These are phyloP conservation scores for Meiosimyza platycephala DNA, from an alignment of 2,888 invertebrate species.

Conservation along the genomic window DNA sequence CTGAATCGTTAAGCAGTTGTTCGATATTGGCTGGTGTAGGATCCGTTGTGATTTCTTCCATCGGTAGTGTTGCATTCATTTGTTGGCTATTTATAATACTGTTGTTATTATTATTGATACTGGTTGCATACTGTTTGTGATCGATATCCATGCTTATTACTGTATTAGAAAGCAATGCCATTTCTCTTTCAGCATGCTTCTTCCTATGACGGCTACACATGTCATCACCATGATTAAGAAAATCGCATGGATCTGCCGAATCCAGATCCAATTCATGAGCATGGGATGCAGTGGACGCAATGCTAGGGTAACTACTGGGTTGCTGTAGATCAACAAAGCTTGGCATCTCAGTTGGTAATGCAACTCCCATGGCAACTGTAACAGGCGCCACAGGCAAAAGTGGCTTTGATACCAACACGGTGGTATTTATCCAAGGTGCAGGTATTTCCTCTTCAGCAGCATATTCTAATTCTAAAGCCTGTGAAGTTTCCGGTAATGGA, in stretches of 20 bases:
- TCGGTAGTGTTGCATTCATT: slow-evolving; percentile 26
- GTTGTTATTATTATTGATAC: slow-evolving; percentile 24
- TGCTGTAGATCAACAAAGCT: slow-evolving; percentile 65
- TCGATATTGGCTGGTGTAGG: slow-evolving; percentile 55
- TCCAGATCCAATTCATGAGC: slow-evolving; percentile 6
- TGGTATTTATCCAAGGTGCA: slow-evolving; percentile 81
- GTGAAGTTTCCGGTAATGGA: slow-evolving; percentile 65
- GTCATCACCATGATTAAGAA: slow-evolving; percentile 22
- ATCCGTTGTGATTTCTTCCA: not conserved
- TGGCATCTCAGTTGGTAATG: slow-evolving; percentile 64
- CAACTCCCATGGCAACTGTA: slow-evolving; percentile 66
- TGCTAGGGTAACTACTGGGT: slow-evolving; percentile 48
- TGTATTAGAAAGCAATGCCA: not conserved
- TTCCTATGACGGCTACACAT: not conserved
- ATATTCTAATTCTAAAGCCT: slow-evolving; percentile 78
- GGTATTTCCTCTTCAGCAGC: slow-evolving; percentile 82
- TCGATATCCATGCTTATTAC: slow-evolving; percentile 40
- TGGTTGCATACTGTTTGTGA: slow-evolving; percentile 24
- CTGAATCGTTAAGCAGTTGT: slow-evolving; percentile 59
- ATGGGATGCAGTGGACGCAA: slow-evolving; percentile 34
- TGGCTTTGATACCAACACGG: slow-evolving; percentile 74
- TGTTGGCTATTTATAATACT: slow-evolving; percentile 36
- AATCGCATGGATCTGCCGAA: slow-evolving; percentile 40
- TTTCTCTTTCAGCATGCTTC: not conserved
- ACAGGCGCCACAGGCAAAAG: slow-evolving; percentile 72